Evolutionary conservation across 2,113 vertebrate genomes (phyloP).

Genomic region (Rhynchomys soricoides): DNA sequence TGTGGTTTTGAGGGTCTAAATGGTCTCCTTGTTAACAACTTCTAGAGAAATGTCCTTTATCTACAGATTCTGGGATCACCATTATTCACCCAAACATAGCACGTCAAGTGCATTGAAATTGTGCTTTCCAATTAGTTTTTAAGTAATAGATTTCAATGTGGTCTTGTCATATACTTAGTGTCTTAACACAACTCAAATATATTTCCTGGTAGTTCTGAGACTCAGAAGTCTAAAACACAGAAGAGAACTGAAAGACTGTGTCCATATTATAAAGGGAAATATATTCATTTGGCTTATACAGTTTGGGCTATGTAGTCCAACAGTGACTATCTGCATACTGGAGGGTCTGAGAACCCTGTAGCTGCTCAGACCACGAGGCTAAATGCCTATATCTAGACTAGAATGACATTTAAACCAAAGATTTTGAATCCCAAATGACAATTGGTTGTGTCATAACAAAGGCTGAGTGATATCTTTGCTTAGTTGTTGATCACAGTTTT

Average conservation of each 20-base stretch:
- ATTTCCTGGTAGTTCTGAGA: neutral
- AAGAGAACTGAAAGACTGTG: neutral
- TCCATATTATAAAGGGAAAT: neutral
- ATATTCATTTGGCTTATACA: neutral
- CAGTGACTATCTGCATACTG: neutral
- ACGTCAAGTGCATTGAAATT: neutral
- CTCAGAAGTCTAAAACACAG: neutral
- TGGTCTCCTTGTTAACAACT: neutral
- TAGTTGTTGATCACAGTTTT: neutral
- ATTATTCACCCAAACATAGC: no score
- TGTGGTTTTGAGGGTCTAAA: neutral
- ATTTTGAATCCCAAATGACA: neutral
- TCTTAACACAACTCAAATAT: neutral
- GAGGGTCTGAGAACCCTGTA: neutral
- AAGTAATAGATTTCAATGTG: neutral
- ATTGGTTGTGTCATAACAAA: neutral
- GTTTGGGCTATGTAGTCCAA: neutral
- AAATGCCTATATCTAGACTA: neutral
- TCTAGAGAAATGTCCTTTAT: neutral
- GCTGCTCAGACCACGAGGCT: neutral
- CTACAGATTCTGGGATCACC: neutral
- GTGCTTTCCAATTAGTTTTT: neutral
- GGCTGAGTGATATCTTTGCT: neutral
- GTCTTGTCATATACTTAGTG: neutral
- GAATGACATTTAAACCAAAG: neutral